Conservation (phyloP, 1,140 invertebrate genomes). For the Paraescarpia echinospica region DNA sequence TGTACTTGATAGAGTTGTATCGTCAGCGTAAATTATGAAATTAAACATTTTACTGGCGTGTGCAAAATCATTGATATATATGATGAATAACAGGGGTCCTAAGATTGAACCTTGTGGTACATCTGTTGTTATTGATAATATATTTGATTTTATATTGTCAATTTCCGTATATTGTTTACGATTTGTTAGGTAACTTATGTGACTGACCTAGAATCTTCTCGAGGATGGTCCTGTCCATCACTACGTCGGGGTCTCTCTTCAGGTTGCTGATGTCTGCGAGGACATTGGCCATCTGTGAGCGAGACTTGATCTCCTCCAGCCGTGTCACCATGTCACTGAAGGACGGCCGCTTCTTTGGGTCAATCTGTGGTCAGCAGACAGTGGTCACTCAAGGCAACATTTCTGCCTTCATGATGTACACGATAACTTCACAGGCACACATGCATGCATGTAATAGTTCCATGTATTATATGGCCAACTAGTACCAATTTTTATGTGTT, state of each 20-base stretch:
- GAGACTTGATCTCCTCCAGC: conserved; percentile 62
- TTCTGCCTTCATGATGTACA: neutral
- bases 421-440: neutral
- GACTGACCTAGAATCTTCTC: conserved; percentile 29
- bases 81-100: no score
- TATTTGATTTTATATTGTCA: no score
- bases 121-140: no score
- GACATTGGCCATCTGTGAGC: conserved; percentile 38
- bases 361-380: conserved; percentile 66
- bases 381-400: neutral
- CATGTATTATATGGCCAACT: neutral
- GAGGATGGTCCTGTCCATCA: conserved; percentile 25
- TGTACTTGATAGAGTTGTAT: no score
- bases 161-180: no score
- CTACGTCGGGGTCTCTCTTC: conserved; percentile 14
- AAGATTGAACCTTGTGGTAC: no score
- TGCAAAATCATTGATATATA: no score
- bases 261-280: conserved; percentile 33
- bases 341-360: conserved; percentile 79
- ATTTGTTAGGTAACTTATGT: no score
- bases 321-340: conserved; percentile 76
- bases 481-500: neutral
- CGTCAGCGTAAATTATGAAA: no score
- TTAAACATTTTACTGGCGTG: no score
- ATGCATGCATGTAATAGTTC: neutral